These are phyloP conservation scores for Rhinoderma darwinii DNA, from an alignment of 2,113 vertebrate species.

Conservation along the genomic window DNA sequence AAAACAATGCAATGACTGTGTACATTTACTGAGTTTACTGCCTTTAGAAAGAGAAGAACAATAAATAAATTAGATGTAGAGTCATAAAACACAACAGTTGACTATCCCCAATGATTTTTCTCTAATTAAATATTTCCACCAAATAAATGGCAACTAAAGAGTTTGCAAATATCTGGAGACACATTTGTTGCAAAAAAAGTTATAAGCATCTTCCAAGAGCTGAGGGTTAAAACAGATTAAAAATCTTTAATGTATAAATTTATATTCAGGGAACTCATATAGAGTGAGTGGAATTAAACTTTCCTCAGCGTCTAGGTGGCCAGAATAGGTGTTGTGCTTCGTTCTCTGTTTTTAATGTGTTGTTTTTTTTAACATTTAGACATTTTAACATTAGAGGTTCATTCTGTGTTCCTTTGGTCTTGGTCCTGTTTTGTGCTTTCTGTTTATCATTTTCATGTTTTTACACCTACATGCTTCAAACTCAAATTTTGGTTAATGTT, in stretches of 20 bases:
- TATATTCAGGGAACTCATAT: background rate
- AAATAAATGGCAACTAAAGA: background rate
- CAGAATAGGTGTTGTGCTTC: background rate
- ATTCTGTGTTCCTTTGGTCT: background rate
- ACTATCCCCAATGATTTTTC: conserved; percentile 30
- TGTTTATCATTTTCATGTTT: background rate
- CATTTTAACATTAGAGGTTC: background rate
- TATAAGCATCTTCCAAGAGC: background rate
- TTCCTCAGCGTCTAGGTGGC: background rate
- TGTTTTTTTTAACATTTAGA: background rate
- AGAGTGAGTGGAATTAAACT: background rate
- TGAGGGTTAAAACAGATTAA: background rate
- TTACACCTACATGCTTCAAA: background rate
- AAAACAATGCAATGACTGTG: conserved; percentile 5
- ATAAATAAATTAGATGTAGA: conserved; percentile 10
- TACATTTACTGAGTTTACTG: conserved; percentile 17
- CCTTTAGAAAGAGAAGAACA: conserved; percentile 8
- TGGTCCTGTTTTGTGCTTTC: background rate
- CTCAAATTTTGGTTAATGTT: background rate
- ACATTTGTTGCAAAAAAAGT: background rate
- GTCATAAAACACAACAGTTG: conserved; percentile 33
- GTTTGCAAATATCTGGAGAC: background rate
- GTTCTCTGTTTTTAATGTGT: background rate
- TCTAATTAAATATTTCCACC: conserved; percentile 40
- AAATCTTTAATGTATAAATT: background rate